Percentiles rank a stretch among this genome's conserved stretches.
Evolutionary conservation across 1,140 invertebrate species (phyloP).

Genomic region (Phthorimaea operculella): DNA sequence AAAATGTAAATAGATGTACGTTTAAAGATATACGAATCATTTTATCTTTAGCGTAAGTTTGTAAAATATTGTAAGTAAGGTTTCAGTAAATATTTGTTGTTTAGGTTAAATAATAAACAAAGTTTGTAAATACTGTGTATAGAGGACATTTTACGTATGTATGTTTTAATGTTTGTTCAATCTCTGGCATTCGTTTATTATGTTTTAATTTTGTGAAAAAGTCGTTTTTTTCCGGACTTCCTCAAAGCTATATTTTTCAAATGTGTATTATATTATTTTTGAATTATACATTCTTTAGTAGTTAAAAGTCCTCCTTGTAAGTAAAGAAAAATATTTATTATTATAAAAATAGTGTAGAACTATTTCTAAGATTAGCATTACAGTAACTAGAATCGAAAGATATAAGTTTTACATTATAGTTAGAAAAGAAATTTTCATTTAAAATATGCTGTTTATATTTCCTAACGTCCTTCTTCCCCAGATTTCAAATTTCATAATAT

Average conservation of each 20-base stretch:
- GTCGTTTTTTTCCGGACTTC: too few relatives aligned
- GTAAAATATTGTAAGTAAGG: conserved; percentile 54
- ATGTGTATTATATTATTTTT: too few relatives aligned
- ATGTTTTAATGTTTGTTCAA: too few relatives aligned
- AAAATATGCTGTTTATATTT: conserved; percentile 28
- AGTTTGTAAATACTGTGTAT: conserved; percentile 46
- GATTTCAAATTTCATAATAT: background rate
- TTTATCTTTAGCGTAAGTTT: conserved; percentile 49
- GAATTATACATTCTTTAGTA: too few relatives aligned
- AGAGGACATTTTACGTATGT: conserved; percentile 17
- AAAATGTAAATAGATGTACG: conserved; percentile 46
- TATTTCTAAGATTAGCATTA: conserved; percentile 16
- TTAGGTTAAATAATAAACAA: conserved; percentile 19
- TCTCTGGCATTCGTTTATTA: too few relatives aligned
- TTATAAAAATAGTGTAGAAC: conserved; percentile 15
- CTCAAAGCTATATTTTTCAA: too few relatives aligned
- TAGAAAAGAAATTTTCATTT: conserved; percentile 43
- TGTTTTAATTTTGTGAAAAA: too few relatives aligned
- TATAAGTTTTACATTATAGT: conserved; percentile 53
- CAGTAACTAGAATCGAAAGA: conserved; percentile 26
- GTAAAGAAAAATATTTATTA: conserved; percentile 6
- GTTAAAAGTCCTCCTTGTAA: conserved; percentile 10
- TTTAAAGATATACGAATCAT: conserved; percentile 60
- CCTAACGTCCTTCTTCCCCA: conserved; percentile 33
- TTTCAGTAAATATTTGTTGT: conserved; percentile 36